Conservation (phyloP, 2,888 invertebrate genomes). For the Onthophagus sagittarius region DNA sequence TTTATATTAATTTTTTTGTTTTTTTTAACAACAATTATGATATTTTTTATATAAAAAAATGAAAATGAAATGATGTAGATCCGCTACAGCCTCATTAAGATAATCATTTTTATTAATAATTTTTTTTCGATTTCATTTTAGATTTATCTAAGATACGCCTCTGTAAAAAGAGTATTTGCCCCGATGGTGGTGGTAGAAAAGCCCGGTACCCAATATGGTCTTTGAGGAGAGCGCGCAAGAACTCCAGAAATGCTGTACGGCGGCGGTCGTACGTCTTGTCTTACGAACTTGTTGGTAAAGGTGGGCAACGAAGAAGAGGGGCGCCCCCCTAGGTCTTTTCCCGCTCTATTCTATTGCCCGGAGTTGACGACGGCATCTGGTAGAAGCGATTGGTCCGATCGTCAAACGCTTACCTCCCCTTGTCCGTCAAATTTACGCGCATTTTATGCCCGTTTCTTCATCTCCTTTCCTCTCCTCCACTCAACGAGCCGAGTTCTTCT, state of each 20-base stretch:
- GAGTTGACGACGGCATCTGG: background rate
- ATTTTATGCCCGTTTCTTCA: conserved; percentile 13
- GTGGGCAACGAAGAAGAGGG: conserved; percentile 14
- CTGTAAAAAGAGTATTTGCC: background rate
- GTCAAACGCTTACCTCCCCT: background rate
- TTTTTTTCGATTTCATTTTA: background rate
- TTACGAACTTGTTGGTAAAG: conserved; percentile 27
- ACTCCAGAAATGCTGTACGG: conserved; percentile 26
- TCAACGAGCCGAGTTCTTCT: background rate
- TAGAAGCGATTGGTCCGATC: background rate
- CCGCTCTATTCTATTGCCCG: background rate
- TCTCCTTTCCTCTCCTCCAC: background rate
- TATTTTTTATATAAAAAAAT: no score
- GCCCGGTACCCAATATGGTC: conserved; percentile 40
- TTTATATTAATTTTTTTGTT: no score
- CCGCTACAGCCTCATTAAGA: no score
- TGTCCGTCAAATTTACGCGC: conserved; percentile 23
- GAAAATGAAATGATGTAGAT: no score
- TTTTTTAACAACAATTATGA: no score
- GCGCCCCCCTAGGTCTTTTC: conserved; percentile 5
- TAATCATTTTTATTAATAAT: no score
- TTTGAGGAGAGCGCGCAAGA: conserved; percentile 36
- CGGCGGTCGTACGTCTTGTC: conserved; percentile 26
- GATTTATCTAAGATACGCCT: background rate
- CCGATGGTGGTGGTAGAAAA: background rate